Conservation (phyloP, 1,140 invertebrate species). For the Formica selysi region DNA sequence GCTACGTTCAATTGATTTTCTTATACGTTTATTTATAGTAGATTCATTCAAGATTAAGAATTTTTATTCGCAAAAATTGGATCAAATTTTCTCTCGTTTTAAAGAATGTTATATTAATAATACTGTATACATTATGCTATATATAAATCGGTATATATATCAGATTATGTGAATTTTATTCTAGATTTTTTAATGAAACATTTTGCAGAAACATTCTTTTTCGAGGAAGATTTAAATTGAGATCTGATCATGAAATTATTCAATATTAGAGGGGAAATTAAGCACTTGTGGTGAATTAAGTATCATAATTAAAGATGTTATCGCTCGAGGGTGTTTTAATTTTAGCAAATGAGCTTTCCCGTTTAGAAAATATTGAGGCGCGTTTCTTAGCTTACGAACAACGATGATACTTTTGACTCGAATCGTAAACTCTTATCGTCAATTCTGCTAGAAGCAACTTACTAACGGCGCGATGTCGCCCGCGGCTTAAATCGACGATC, state of each 20-base stretch:
- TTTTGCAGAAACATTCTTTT: background rate
- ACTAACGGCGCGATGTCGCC: constrained; percentile 61
- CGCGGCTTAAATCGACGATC: constrained; percentile 56
- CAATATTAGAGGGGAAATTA: background rate
- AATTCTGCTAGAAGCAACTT: constrained; percentile 56
- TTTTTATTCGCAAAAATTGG: background rate
- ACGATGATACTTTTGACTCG: constrained; percentile 60
- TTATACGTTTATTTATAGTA: background rate
- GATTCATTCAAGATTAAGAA: background rate
- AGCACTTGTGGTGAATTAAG: background rate
- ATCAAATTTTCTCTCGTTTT: background rate
- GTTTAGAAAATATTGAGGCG: background rate
- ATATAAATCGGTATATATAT: background rate
- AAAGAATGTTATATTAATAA: background rate
- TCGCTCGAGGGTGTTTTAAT: constrained; percentile 19
- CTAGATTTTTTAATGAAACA: background rate
- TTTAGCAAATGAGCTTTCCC: constrained; percentile 3
- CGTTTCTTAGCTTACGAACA: constrained; percentile 41
- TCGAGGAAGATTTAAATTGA: background rate
- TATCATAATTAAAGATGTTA: constrained; percentile 19
- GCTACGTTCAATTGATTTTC: background rate
- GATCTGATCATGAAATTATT: constrained; percentile 11
- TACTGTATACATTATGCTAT: background rate
- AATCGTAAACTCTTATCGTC: constrained; percentile 67
- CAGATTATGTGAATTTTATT: background rate